phyloP scores from a whole-genome alignment of 2,113 vertebrate species.

The Protobothrops flavoviridis region DNA sequence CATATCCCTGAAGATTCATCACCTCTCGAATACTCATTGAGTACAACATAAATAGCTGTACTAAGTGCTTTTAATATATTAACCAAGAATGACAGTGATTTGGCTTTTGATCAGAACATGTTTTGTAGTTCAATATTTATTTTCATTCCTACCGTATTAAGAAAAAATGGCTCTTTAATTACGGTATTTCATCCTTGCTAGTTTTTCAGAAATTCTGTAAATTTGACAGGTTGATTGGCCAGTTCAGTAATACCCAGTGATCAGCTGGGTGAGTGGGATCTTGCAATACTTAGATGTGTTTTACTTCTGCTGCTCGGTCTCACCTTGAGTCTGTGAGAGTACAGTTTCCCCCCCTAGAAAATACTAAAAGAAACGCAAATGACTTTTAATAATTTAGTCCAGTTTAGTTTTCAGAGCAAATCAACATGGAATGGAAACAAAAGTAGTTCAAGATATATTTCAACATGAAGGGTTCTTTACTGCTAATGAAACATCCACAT shows the following conservation, averaged over 20 bases:
- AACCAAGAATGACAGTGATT: not conserved
- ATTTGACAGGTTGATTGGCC: not conserved
- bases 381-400: not conserved
- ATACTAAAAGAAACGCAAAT: not conserved
- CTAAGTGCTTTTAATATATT: not conserved
- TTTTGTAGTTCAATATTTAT: not conserved
- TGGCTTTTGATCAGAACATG: not conserved
- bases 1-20: not conserved
- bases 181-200: not conserved
- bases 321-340: not conserved
- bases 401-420: not conserved
- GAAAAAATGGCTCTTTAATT: not conserved
- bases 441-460: not conserved
- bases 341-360: fast-evolving
- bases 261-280: not conserved
- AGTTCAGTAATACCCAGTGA: not conserved
- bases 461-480: not conserved
- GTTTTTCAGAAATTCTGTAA: not conserved
- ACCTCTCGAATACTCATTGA: not conserved
- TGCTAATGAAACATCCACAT: not conserved
- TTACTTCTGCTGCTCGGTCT: not conserved
- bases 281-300: not conserved
- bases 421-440: not conserved
- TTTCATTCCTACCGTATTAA: not conserved
- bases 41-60: not conserved